Percentiles rank a stretch among this genome's conserved stretches.
Evolutionary conservation across 1,140 invertebrate genomes (phyloP).

Genomic region (Eupeodes corollae): DNA sequence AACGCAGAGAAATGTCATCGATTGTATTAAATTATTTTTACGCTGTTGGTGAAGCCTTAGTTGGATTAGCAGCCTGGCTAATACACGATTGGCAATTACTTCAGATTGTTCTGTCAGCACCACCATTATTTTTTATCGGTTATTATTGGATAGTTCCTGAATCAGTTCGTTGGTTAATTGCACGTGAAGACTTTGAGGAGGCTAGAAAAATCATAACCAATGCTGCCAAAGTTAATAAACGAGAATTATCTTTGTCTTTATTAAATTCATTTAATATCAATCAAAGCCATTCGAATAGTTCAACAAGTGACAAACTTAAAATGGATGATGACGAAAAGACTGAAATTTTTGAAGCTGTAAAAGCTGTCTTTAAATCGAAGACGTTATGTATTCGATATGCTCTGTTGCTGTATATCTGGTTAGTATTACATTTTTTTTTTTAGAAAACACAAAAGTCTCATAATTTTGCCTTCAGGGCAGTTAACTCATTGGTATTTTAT

Average conservation of each 20-base stretch:
- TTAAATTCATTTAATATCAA: conserved; percentile 31
- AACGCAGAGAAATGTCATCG: conserved; percentile 50
- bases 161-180: conserved; percentile 50
- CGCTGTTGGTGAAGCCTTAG: conserved; percentile 49
- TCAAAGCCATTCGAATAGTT: neutral
- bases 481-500: conserved; percentile 60
- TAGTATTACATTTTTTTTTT: conserved; percentile 11
- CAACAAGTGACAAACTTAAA: neutral
- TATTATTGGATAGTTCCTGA: conserved; percentile 53
- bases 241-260: conserved; percentile 39
- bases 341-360: conserved; percentile 32
- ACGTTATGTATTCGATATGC: conserved; percentile 37
- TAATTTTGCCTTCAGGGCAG: conserved; percentile 43
- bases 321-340: conserved; percentile 4
- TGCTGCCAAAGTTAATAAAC: conserved; percentile 44
- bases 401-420: conserved; percentile 44
- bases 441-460: neutral
- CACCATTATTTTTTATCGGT: conserved; percentile 42
- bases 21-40: conserved; percentile 54
- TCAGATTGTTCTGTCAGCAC: conserved; percentile 45
- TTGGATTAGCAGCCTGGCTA: conserved; percentile 47
- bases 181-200: conserved; percentile 40
- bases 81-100: conserved; percentile 48
- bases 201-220: conserved; percentile 43
- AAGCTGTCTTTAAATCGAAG: conserved; percentile 39